Conservation (phyloP, 2,113 vertebrate species). For the Chaenogobius annularis region DNA sequence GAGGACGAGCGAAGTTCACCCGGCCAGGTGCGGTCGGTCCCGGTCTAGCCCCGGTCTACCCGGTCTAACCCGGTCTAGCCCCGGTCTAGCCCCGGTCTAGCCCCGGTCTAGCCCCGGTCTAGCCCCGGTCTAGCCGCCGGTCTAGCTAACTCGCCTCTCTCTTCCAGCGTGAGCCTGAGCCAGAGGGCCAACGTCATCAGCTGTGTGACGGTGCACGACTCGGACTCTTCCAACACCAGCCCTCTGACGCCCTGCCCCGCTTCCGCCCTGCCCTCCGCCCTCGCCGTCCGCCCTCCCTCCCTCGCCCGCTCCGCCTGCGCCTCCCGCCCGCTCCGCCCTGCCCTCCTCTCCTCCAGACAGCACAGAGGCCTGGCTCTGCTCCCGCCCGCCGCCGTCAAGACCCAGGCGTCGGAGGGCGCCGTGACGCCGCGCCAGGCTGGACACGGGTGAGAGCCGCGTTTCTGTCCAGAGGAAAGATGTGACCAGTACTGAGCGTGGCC, state of each 20-base stretch:
- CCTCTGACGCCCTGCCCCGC: conserved; percentile 82
- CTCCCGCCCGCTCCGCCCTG: background rate
- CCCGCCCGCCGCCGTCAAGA: conserved; percentile 83
- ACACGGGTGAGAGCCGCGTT: conserved; percentile 43
- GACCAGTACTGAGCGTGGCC: too few species aligned
- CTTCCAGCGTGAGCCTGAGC: conserved; percentile 73
- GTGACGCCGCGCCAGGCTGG: conserved; percentile 76
- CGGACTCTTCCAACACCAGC: conserved; percentile 92
- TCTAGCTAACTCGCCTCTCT: background rate
- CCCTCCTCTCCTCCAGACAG: conserved; percentile 69
- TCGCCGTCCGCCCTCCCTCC: background rate
- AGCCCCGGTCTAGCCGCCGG: too few species aligned
- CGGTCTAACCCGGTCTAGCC: too few species aligned
- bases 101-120: too few species aligned
- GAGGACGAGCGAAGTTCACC: conserved; percentile 96
- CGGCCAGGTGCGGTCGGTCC: conserved; percentile 81
- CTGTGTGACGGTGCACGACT: conserved; percentile 97
- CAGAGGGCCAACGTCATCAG: conserved; percentile 98
- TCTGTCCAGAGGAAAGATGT: too few species aligned
- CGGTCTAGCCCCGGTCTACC: too few species aligned
- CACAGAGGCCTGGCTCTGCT: conserved; percentile 84
- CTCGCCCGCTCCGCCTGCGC: background rate
- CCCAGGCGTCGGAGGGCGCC: conserved; percentile 82
- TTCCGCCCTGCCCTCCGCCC: conserved; percentile 51
- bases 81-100: background rate